Base-by-base conservation (phyloP, 2,888 invertebrate genomes). In the Ectropis crepuscularia region DNA sequence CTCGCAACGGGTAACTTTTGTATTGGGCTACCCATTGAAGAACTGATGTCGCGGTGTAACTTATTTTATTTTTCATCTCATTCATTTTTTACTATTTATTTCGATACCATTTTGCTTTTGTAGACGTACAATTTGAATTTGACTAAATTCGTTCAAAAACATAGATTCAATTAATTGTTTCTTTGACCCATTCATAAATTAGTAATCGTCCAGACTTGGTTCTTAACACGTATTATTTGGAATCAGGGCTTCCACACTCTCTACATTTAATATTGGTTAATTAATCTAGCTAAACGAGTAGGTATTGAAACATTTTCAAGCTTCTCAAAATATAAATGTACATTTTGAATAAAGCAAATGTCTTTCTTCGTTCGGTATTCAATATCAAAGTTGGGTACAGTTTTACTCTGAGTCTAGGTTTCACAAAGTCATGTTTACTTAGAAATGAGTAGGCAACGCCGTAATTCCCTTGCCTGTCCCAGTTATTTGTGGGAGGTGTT, bases 401-500 rank as follows among this genome's bases (percentile, higher is more conserved):
- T 28, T 28, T 28, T 28, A 28, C 16, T 28, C 4, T 28, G 16
- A 28, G 16, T 28, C 16, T 28, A 28, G 16, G 16, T 28, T 28
- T 28, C 16, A 28, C 16, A 28, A 28, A 64, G 63, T 43, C 51
- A 59, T 63, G 66, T 70, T 70, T 68, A 61, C 68, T 59, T 49
- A 62, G 65, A 63, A 63, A 60, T 57, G 36, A 65, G 50, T 58
- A 49, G 50, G 59, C 57, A 53, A 60, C 53, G 58, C 53, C 37
- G 51, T 61, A 67, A 70, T 69, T 65, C 75, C 72, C 74, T 75
- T 60, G 57, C 70, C 74, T 76, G 75, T 76, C 76, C 72, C 76
- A 76, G 76, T 73, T 82, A 80, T 79, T 81, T 80, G 80, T 82
- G 76, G 80, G 71, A 81, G 81, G 85, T 87, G 87, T 85, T 86